Evolutionary conservation across 2,797 vertebrate species (phyloP), one percentile per base, ranked within the genome.

Genomic region (Sphaeramia orbicularis): DNA sequence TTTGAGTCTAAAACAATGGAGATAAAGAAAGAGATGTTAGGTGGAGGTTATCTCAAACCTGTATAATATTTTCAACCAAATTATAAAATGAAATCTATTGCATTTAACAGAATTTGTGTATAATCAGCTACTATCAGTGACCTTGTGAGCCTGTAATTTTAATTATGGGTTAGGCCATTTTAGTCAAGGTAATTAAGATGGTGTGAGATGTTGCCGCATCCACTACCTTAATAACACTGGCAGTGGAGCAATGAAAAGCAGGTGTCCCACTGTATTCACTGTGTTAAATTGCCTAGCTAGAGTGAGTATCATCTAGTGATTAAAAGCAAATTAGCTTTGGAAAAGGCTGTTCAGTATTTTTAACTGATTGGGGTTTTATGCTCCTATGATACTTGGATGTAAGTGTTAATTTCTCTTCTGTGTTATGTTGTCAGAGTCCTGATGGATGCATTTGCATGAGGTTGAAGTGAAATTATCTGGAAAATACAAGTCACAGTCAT

Each of bases 141-240:
- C 72, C 55, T 65, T 65, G 71, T 64, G 24, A 76, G 74, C 59
- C 65, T 76, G 43, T 80, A 81, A 86, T 80, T 77, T 72, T 78
- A 79, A 88, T 89, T 83, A 74, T 74, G 52, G 72, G 75, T 78
- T 83, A 56, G 55, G 36, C 41, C 50, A 59, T 81, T 86, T 80
- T 54, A 66, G 73, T 56, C 37, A 81, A 74, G 73, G 69, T 78
- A 86, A 89, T 89, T 83, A 81, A 63, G 51, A 67, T 45, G 70
- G 71, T 83, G 52, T 56, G 63, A 56, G 71, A 52, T 36, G 71
- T 65, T 71, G 76, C 68, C 65, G 62, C 71, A 78, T 71, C 66
- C 78, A 48, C 45, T 44, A 55, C 70, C 85, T 79, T 83, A 80
- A 81, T 86, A 71, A 80, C 55, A 61, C 41, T 30, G 41, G 52